These are phyloP conservation scores for Sympetrum striolatum DNA, from an alignment of 2,888 invertebrate species.

Conservation along the genomic window DNA sequence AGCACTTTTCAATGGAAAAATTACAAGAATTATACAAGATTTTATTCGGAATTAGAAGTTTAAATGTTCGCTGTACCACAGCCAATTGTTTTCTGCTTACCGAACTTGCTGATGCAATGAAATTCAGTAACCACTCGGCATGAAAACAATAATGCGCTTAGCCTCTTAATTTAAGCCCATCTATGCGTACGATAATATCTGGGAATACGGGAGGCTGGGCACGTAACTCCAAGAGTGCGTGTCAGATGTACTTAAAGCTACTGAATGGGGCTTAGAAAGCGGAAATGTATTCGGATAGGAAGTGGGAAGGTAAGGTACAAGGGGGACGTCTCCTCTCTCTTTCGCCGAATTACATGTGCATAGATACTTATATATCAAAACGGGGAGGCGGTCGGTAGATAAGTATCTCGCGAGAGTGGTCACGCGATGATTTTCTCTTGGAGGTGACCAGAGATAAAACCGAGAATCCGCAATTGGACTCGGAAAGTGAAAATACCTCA, in stretches of 20 bases:
- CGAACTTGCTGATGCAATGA: no score
- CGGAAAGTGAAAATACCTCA: constrained; percentile 26
- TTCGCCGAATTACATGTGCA: not conserved
- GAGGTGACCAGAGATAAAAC: not conserved
- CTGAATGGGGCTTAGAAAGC: not conserved
- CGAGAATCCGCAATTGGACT: not conserved
- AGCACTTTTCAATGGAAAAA: no score
- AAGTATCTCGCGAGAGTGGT: not conserved
- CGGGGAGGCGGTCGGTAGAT: not conserved
- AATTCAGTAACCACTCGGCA: no score
- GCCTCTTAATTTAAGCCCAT: no score
- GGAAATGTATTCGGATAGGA: not conserved
- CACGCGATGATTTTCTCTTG: constrained; percentile 8
- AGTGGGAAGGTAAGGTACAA: not conserved
- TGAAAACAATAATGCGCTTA: no score
- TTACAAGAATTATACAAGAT: no score
- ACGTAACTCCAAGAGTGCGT: not conserved
- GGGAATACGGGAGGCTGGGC: not conserved
- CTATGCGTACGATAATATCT: no score
- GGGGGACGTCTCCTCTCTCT: not conserved
- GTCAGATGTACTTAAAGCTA: not conserved
- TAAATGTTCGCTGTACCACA: no score
- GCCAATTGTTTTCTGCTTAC: no score
- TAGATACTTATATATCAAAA: not conserved
- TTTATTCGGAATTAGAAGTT: no score